Conservation (phyloP, 2,113 vertebrate genomes). For the Procapra przewalskii region DNA sequence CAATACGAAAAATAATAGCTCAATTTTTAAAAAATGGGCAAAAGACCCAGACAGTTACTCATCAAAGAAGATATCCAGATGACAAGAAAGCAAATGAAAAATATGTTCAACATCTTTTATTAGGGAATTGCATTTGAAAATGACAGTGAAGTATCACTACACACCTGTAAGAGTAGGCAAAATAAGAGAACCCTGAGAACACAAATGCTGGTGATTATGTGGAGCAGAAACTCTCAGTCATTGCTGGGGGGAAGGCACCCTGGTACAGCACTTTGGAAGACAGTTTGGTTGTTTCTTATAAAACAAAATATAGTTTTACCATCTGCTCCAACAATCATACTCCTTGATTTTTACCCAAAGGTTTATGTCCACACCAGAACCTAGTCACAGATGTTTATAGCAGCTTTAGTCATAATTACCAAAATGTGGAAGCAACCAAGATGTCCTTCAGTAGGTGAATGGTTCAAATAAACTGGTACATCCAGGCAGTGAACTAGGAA, state of each 20-base stretch:
- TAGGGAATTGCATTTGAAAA: neutral
- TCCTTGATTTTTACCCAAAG: neutral
- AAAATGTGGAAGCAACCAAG: neutral
- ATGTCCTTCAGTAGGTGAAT: neutral
- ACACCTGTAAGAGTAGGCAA: neutral
- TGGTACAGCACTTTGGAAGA: neutral
- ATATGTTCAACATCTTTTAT: neutral
- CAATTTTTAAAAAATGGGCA: neutral
- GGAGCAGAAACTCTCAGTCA: neutral
- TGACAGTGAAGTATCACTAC: neutral
- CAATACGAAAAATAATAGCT: neutral
- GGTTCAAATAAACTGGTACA: neutral
- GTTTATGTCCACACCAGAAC: neutral
- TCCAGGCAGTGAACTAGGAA: neutral
- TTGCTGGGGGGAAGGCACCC: neutral
- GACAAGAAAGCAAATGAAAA: neutral
- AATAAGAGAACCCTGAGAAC: neutral
- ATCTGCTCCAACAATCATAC: neutral
- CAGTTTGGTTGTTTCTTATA: neutral
- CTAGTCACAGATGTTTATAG: neutral
- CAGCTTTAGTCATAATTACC: neutral
- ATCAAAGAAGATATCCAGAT: neutral
- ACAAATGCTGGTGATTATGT: neutral
- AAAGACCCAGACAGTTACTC: neutral
- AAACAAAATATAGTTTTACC: neutral